Base-by-base conservation (phyloP, 1,140 invertebrate genomes). In the Drosophila persimilis region DNA sequence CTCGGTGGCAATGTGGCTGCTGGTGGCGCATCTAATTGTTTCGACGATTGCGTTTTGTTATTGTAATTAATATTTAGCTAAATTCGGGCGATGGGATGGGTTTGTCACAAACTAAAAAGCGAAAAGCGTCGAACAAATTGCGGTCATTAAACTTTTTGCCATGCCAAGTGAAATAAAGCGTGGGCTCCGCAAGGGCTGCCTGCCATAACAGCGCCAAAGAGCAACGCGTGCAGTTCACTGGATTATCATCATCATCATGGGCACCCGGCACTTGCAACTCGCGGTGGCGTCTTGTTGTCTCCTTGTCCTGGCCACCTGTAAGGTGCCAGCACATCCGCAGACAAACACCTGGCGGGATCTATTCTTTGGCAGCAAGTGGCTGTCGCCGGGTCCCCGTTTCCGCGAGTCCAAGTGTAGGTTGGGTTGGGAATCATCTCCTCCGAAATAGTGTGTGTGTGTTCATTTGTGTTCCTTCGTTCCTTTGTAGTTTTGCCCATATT, bases 401-500 rank as follows among this genome's bases (percentile, higher is more conserved):
- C 79, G 89, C 6, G 89, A 90, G 55, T 62, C 85, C 47, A 89
- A 90, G 53, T 90, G 89, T 90, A 80, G 43, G 89, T 77, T 29
- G 2, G 43, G 89, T 77, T 29, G 2, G 9, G 3, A 11, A 4
- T 39, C 11, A 13, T 13, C 35, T 39, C 3, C 35, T 39, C 35
- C 35, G 35, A n/a, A 0, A 53, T 7, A 63, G 61, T 41, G 44
- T 15, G 17, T 17, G 17, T 17, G 35, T 17, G 7, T 35, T 35
- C 48, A 50, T 43, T 4, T 31, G 3, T 31, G 39, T 22, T 22
- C 11, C 3, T 2, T 13, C 9, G 44, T 62, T 47, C 26, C 44
- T 39, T 80, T 84, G 7, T 73, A 96, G 95, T 96, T 90, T 83
- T 96, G 20, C 95, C 95, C 0, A 81, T 96, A 1, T 96, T 97